phyloP scores from a whole-genome alignment of 1,140 invertebrate genomes.

The Hypothenemus hampei region DNA sequence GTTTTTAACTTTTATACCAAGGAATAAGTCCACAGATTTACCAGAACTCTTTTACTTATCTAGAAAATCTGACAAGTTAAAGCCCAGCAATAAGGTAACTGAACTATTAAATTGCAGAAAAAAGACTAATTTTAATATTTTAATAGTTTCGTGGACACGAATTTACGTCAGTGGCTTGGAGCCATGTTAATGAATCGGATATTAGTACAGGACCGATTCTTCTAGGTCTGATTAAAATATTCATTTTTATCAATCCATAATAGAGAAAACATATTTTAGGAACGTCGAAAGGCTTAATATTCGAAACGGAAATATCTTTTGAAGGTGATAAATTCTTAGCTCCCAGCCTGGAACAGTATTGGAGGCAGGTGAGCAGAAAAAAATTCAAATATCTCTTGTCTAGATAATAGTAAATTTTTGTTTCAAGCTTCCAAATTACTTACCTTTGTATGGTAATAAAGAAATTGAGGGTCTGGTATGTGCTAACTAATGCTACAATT shows the following conservation, averaged over 20 bases:
- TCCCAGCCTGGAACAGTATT: slow-evolving; percentile 74
- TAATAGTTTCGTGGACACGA: slow-evolving; percentile 67
- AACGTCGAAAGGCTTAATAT: slow-evolving; percentile 84
- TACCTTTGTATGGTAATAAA: slow-evolving; percentile 64
- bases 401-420: no score
- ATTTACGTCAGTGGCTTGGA: slow-evolving; percentile 90
- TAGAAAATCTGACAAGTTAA: slow-evolving; percentile 49
- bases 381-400: no score
- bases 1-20: slow-evolving; percentile 66
- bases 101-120: not conserved
- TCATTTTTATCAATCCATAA: slow-evolving; percentile 9
- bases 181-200: slow-evolving; percentile 68
- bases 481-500: not conserved
- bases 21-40: slow-evolving; percentile 55
- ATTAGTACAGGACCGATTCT: slow-evolving; percentile 73
- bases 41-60: slow-evolving; percentile 78
- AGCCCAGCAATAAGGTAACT: slow-evolving; percentile 45
- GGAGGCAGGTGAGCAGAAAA: slow-evolving; percentile 73
- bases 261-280: slow-evolving; percentile 48
- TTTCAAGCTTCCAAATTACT: slow-evolving; percentile 66
- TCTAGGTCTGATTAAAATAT: slow-evolving; percentile 60
- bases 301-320: slow-evolving; percentile 80
- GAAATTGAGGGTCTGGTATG: slow-evolving; percentile 69
- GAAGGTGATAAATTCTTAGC: slow-evolving; percentile 78
- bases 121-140: not conserved